These are phyloP conservation scores for Kryptopterus vitreolus DNA, from an alignment of 2,797 vertebrate genomes.

Conservation along the genomic window DNA sequence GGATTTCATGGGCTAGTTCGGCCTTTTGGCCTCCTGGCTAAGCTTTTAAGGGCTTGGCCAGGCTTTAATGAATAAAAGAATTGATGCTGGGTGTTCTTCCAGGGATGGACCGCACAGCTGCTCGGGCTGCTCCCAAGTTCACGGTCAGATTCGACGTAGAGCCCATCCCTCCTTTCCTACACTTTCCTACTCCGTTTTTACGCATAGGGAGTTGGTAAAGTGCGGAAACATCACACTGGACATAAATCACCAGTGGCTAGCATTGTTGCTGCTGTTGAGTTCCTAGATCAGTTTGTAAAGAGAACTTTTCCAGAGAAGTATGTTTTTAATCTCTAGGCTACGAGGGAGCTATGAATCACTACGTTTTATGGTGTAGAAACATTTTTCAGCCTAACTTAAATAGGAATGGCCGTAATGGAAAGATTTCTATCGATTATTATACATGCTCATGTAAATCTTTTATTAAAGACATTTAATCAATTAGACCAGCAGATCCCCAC, in stretches of 20 bases:
- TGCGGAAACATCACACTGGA: not conserved
- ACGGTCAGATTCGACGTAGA: slow-evolving; percentile 25
- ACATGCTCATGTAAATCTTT: not conserved
- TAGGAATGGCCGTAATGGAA: too few species aligned
- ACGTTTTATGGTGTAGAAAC: too few species aligned
- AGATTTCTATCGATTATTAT: not conserved
- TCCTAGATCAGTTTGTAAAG: slow-evolving; percentile 5
- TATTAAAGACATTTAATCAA: not conserved
- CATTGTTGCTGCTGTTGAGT: not conserved
- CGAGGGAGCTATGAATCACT: not conserved
- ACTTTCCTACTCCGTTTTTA: not conserved
- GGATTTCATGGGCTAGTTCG: not conserved
- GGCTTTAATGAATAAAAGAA: slow-evolving; percentile 36
- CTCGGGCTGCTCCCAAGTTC: slow-evolving; percentile 39
- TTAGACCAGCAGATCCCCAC: too few species aligned
- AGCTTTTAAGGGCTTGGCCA: slow-evolving; percentile 37
- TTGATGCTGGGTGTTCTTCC: slow-evolving; percentile 49
- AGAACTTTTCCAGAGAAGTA: not conserved
- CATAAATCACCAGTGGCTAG: slow-evolving; percentile 10
- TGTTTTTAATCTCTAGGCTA: not conserved
- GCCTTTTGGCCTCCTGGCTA: slow-evolving; percentile 25
- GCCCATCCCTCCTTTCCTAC: slow-evolving; percentile 38
- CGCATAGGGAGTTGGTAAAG: not conserved
- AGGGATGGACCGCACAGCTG: slow-evolving; percentile 47
- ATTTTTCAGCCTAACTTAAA: not conserved